A percentile compares a stretch with the other conserved stretches of the same genome.
These are phyloP conservation scores for Neopipo cinnamomea DNA, from an alignment of 2,113 vertebrate species.

Conservation along the genomic window DNA sequence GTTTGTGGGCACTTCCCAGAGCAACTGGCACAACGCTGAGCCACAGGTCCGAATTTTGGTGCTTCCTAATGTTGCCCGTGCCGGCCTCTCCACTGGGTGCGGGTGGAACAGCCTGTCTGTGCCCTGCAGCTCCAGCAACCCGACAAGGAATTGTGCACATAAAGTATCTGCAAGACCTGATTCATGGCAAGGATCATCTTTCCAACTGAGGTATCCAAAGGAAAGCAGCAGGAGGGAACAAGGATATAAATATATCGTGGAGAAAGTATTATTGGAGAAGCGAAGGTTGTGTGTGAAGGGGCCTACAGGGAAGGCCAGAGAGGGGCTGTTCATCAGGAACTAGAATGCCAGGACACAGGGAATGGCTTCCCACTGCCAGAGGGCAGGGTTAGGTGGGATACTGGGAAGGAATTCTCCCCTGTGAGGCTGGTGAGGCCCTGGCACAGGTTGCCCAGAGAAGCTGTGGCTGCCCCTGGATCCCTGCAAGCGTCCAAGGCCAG, in stretches of 20 bases:
- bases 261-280: too few species aligned
- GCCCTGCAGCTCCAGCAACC: not conserved
- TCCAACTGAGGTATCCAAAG: not conserved
- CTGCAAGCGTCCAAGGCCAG: not conserved
- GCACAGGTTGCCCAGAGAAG: not conserved
- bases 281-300: not conserved
- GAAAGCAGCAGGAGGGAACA: not conserved
- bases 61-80: rapidly evolving
- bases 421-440: not conserved
- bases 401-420: not conserved
- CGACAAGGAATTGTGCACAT: not conserved
- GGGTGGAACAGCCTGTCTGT: not conserved
- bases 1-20: rapidly evolving
- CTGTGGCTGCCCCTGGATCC: not conserved
- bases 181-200: not conserved
- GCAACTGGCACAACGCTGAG: not conserved
- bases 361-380: not conserved
- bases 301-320: rapidly evolving
- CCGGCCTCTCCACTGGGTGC: not conserved
- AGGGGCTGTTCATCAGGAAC: not conserved
- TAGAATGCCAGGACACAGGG: not conserved
- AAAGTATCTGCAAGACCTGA: not conserved
- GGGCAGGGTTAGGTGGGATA: not conserved
- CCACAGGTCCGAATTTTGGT: not conserved
- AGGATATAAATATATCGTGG: not conserved